Percentiles rank a stretch among this genome's conserved stretches.
phyloP scores from a whole-genome alignment of 2,888 invertebrate genomes.

The Habroteleia sp. region DNA sequence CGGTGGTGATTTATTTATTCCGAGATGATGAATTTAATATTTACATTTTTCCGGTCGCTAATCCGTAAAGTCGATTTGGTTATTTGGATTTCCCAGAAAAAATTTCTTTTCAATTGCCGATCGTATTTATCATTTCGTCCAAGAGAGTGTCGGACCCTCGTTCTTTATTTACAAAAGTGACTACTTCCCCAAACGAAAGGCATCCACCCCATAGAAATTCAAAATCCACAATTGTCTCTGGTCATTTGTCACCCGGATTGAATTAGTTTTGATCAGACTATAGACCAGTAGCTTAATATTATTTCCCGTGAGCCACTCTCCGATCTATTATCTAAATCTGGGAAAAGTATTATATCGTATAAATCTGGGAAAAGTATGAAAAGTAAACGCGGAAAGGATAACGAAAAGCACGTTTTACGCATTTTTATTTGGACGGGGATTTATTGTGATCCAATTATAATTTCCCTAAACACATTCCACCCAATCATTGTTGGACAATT shows the following conservation, averaged over 20 bases:
- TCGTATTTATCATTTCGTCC: constrained; percentile 9
- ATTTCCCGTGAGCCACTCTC: constrained; percentile 26
- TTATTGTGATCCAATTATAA: no score
- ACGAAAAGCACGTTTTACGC: no score
- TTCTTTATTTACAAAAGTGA: constrained; percentile 33
- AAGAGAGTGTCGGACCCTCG: neutral
- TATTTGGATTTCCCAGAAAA: constrained; percentile 22
- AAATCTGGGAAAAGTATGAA: no score
- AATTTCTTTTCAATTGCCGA: constrained; percentile 22
- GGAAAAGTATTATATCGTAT: no score
- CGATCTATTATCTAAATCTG: no score
- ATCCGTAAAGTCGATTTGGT: constrained; percentile 11
- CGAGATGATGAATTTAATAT: no score
- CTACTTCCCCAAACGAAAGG: neutral
- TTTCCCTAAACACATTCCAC: no score
- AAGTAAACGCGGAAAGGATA: no score
- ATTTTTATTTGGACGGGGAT: no score
- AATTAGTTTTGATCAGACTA: constrained; percentile 30
- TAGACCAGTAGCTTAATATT: constrained; percentile 29
- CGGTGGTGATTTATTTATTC: no score
- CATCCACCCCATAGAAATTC: constrained; percentile 20
- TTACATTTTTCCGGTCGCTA: constrained; percentile 30
- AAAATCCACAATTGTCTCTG: constrained; percentile 26
- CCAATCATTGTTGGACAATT: no score
- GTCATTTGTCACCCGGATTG: constrained; percentile 45